Evolutionary conservation across 2,797 vertebrate species (phyloP).

Genomic region (Cynopterus sphinx): DNA sequence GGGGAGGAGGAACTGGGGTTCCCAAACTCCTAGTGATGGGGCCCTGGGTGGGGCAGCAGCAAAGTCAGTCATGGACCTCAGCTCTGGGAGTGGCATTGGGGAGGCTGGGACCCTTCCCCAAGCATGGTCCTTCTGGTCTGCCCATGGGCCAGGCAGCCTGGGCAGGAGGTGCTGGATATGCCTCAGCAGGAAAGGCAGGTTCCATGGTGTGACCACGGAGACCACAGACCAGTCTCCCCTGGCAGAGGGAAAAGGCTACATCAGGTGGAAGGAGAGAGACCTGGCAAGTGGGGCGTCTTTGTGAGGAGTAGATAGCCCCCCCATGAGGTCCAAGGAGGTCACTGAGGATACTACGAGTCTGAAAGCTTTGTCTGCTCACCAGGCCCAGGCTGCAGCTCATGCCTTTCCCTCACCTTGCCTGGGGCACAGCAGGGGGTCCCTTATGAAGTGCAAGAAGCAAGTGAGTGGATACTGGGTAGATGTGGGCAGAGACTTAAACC

Average conservation of each 20-base stretch:
- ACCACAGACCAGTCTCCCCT: neutral
- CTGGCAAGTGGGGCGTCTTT: neutral
- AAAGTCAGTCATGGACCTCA: neutral
- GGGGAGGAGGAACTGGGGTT: neutral
- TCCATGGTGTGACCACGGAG: neutral
- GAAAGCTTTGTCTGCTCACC: neutral
- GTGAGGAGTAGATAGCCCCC: neutral
- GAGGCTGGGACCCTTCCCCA: neutral
- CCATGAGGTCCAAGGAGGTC: neutral
- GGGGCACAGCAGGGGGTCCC: neutral
- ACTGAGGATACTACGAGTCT: neutral
- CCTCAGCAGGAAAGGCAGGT: neutral
- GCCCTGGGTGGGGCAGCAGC: neutral
- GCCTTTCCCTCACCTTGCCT: neutral
- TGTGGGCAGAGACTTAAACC: neutral
- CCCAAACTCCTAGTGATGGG: neutral
- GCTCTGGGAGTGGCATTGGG: neutral
- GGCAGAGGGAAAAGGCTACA: neutral
- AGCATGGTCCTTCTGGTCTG: neutral
- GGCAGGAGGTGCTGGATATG: fast-evolving
- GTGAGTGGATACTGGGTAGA: neutral
- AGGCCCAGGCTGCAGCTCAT: neutral
- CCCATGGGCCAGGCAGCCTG: neutral
- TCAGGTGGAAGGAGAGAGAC: neutral
- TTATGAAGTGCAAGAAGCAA: neutral